Evolutionary conservation across 2,113 vertebrate genomes (phyloP).

Genomic region (Rhinopomastus cyanomelas): DNA sequence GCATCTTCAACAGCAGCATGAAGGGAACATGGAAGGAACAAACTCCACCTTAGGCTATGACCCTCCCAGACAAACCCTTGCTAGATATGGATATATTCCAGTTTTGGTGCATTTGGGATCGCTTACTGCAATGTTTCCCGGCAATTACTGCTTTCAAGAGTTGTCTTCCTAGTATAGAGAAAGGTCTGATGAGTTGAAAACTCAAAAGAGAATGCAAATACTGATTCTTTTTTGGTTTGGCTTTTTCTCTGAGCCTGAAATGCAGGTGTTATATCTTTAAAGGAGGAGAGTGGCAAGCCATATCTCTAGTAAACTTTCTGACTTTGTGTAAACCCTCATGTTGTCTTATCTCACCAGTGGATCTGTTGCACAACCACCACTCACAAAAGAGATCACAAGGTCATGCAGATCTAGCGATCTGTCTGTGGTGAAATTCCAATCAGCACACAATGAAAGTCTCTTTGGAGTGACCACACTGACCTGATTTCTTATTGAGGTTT

Average conservation of each 20-base stretch:
- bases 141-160: background rate
- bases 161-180: background rate
- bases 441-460: background rate
- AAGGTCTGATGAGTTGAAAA: background rate
- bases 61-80: background rate
- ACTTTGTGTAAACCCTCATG: background rate
- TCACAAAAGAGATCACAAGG: constrained; percentile 46
- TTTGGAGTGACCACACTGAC: background rate
- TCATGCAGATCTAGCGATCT: constrained; percentile 20
- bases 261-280: background rate
- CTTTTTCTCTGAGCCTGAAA: background rate
- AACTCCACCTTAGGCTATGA: background rate
- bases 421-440: constrained; percentile 17
- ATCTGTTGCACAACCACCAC: constrained; percentile 25
- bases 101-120: background rate
- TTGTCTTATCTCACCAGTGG: constrained; percentile 13
- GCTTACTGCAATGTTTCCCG: background rate
- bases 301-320: background rate
- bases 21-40: background rate
- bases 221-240: background rate
- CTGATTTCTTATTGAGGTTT: constrained; percentile 3
- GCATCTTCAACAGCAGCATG: background rate
- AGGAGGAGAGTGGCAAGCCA: background rate
- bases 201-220: background rate
- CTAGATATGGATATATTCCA: background rate